Evolutionary conservation across 2,113 vertebrate species (phyloP).

Genomic region (Antennarius striatus): DNA sequence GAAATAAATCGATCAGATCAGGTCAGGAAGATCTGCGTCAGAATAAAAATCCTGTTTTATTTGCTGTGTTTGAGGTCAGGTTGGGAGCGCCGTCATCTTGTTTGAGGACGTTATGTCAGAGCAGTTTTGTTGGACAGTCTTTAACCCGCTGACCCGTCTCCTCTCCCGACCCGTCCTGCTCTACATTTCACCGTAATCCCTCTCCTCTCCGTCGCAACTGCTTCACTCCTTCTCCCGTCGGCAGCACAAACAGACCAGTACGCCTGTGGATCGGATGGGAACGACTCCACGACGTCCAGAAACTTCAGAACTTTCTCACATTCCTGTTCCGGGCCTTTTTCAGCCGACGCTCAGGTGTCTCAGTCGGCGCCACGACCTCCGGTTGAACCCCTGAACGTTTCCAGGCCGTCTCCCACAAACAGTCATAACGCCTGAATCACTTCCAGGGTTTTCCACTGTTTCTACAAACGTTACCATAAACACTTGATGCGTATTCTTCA

Average conservation of each 20-base stretch:
- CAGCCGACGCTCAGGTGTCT: slow-evolving; percentile 38
- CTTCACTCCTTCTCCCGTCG: slow-evolving; percentile 27
- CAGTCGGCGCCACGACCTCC: background rate
- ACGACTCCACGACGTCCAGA: no score
- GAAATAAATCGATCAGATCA: no score
- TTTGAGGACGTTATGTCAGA: no score
- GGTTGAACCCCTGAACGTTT: background rate
- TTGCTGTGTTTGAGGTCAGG: background rate
- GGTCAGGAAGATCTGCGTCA: background rate
- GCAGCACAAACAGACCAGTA: background rate
- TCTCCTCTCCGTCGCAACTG: slow-evolving; percentile 23
- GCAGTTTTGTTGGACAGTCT: background rate
- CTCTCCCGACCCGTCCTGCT: background rate
- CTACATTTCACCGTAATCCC: slow-evolving; percentile 41
- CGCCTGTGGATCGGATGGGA: no score
- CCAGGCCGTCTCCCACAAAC: slow-evolving; percentile 8
- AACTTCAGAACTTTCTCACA: no score
- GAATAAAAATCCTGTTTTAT: background rate
- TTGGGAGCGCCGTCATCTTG: background rate
- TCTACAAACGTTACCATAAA: slow-evolving; percentile 67
- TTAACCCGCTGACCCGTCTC: background rate
- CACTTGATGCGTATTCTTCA: slow-evolving; percentile 34
- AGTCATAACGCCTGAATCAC: slow-evolving; percentile 54
- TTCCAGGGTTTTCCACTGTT: slow-evolving; percentile 31
- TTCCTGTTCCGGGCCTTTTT: no score